phyloP scores from a whole-genome alignment of 2,888 invertebrate genomes.

The Eupithecia tripunctaria region DNA sequence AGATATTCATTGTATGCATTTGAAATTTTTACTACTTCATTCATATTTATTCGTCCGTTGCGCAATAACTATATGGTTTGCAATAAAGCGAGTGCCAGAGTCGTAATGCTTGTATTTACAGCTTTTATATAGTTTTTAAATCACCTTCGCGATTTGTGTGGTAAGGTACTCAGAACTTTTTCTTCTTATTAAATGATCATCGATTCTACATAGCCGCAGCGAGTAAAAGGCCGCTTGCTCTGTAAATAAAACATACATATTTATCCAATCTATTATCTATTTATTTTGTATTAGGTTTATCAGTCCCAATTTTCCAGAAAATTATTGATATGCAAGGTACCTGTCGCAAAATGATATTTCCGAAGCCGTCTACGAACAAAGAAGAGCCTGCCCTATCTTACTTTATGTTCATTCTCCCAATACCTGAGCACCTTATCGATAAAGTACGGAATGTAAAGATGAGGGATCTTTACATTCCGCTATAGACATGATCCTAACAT shows the following conservation, averaged over 20 bases:
- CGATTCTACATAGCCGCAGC: not conserved
- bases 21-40: conserved; percentile 41
- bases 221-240: too few species aligned
- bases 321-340: not conserved
- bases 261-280: too few species aligned
- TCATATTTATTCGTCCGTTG: conserved; percentile 45
- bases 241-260: too few species aligned
- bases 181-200: not conserved
- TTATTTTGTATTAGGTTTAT: too few species aligned
- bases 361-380: not conserved
- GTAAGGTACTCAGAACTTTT: not conserved
- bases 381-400: not conserved
- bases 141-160: conserved; percentile 27
- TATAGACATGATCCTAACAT: not conserved
- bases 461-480: not conserved
- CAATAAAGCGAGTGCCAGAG: conserved; percentile 33
- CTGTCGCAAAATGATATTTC: not conserved
- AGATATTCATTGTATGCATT: conserved; percentile 30
- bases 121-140: conserved; percentile 45
- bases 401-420: not conserved
- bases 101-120: conserved; percentile 47
- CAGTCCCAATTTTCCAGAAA: too few species aligned
- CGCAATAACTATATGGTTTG: conserved; percentile 44
- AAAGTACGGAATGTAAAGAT: too few species aligned
- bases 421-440: not conserved